Evolutionary conservation across 37 sponge, comb jelly and placozoan genomes (phyloP), one percentile per base, ranked within the genome.

Genomic region (Mnemiopsis leidyi): DNA sequence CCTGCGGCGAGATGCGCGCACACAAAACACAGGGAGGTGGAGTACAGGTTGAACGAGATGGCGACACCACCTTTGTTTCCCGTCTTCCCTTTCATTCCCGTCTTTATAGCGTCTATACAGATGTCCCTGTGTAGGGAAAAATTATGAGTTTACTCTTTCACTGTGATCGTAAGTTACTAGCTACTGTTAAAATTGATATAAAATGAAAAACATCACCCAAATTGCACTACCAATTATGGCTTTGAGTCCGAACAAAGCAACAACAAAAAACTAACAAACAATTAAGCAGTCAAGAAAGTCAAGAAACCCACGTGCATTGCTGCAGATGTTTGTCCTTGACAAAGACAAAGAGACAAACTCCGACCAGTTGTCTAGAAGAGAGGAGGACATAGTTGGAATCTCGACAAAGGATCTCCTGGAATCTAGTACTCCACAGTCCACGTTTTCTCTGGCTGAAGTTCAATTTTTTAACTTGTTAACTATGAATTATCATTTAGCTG

Each of bases 1-100:
- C 97, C 98, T 28, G 99, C 99, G 25, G 99, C 98, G 90, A 99
- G 93, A 85, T 99, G 99, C 32, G 97, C 95, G 93, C 99, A 99
- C 76, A 99, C 96, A 92, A 99, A 99, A 76, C 98, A 96, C 32
- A 98, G 23, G 0, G 98, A 96, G 20, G 97, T 95, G 9, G 95
- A 68, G 79, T 95, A 95, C 31, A 98, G 93, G 32, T 96, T 93
- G 83, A 98, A 96, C 16, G 96, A 94, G 21, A 98, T 95, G 32
- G 95, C 99, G 61, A 99, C 96, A 28, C 93, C 98, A 34, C 99
- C 99, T 36, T 99, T 99, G 94, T 97, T 99, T 26, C 99, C 99
- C 37, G 97, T 97, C 76, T 95, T 95, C 3, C 97, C 97, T 0
- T 95, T 95, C 94, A 99, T 88, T 0, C 99, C 99, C 5, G 99